Percentiles rank a stretch among this genome's conserved stretches.
Evolutionary conservation across 2,888 invertebrate species (phyloP).

Genomic region (Incurvaria masculella): DNA sequence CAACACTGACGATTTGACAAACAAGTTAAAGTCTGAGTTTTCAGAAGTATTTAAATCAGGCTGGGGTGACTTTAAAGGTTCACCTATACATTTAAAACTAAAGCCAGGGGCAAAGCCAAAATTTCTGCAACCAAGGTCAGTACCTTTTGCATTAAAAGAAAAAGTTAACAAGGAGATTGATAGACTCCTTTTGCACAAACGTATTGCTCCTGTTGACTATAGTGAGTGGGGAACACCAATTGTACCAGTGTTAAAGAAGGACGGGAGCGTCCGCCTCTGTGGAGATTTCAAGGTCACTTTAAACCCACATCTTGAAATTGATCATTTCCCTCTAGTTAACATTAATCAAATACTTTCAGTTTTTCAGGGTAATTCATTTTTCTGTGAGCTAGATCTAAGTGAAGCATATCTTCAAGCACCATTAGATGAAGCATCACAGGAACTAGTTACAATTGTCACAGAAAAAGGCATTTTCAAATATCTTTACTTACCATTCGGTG

Average conservation of each 20-base stretch:
- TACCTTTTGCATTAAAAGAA: background rate
- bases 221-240: conserved; percentile 1
- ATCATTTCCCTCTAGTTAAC: conserved; percentile 1
- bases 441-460: too few species aligned
- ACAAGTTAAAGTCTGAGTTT: too few species aligned
- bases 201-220: background rate
- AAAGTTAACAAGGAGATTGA: background rate
- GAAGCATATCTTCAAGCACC: too few species aligned
- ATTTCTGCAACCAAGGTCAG: background rate
- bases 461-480: too few species aligned
- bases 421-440: too few species aligned
- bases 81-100: background rate
- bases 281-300: conserved; percentile 2
- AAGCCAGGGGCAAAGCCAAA: conserved; percentile 1
- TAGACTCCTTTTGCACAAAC: background rate
- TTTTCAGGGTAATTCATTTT: too few species aligned
- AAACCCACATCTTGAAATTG: background rate
- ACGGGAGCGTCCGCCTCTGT: background rate
- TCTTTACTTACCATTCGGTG: too few species aligned
- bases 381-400: too few species aligned
- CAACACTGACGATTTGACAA: too few species aligned
- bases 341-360: too few species aligned
- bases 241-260: conserved; percentile 1
- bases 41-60: background rate
- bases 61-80: conserved; percentile 1